Conservation (phyloP, 2,113 vertebrate genomes). For the Coptodon bakossiorum region DNA sequence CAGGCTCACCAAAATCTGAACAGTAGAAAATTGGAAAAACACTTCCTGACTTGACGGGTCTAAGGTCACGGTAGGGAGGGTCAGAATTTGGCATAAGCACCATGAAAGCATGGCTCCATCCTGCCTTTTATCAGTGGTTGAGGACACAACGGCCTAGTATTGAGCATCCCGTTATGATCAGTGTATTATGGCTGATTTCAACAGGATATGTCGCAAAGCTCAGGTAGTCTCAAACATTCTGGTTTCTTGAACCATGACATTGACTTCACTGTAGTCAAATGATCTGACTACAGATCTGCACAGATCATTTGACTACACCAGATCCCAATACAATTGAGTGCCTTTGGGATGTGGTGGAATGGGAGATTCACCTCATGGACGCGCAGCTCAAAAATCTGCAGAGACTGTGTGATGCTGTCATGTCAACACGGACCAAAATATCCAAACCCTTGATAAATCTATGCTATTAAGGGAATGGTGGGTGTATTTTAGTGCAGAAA, state of each 20-base stretch:
- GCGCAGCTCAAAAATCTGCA: neutral
- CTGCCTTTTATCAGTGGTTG: neutral
- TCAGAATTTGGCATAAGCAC: neutral
- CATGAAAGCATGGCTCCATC: neutral
- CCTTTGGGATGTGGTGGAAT: neutral
- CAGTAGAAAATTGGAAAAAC: neutral
- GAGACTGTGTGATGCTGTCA: accelerated
- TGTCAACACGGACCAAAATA: neutral
- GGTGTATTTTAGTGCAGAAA: neutral
- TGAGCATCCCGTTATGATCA: neutral
- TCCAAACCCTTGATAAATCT: accelerated
- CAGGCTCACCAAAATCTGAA: neutral
- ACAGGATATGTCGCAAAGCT: neutral
- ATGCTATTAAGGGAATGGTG: neutral
- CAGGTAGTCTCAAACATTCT: neutral
- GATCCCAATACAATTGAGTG: neutral
- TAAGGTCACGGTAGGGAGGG: neutral
- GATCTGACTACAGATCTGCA: too few species aligned
- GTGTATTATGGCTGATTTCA: neutral
- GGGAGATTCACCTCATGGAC: neutral
- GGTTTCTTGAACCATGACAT: neutral
- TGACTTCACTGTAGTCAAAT: neutral
- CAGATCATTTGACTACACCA: too few species aligned
- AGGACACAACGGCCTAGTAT: neutral
- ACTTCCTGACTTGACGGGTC: neutral